A percentile compares a stretch with the other conserved stretches of the same genome.
Conservation (phyloP, 2,113 vertebrate genomes). For the Himantopus leucocephalus region DNA sequence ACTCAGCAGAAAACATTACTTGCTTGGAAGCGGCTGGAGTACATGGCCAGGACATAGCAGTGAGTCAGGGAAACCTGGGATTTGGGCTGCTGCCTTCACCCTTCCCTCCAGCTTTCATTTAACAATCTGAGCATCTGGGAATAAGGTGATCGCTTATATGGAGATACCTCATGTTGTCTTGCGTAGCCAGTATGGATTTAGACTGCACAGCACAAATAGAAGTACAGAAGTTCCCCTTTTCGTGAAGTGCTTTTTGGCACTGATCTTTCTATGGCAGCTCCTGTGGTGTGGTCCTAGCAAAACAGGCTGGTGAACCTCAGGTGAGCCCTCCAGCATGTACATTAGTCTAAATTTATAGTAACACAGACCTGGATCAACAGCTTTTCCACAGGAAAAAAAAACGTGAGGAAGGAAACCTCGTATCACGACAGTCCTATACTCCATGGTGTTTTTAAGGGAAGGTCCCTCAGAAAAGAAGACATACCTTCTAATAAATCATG, state of each 20-base stretch:
- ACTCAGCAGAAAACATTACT: constrained; percentile 27
- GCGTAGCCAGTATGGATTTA: neutral
- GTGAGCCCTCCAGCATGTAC: neutral
- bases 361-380: neutral
- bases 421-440: neutral
- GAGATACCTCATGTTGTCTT: neutral
- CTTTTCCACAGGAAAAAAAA: neutral
- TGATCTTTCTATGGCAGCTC: neutral
- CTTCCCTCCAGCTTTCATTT: neutral
- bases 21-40: neutral
- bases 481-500: neutral
- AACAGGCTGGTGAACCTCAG: neutral
- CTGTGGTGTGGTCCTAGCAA: neutral
- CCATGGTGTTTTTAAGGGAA: neutral
- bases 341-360: neutral
- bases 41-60: neutral
- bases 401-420: neutral
- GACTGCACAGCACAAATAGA: neutral
- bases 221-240: neutral
- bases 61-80: constrained; percentile 24
- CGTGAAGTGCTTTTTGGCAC: neutral
- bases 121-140: neutral
- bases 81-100: neutral
- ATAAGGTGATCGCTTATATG: neutral
- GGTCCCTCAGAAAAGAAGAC: neutral